Percentiles rank a stretch among this genome's conserved stretches.
These are phyloP conservation scores for Eristalis pertinax DNA, from an alignment of 2,888 invertebrate species.

Conservation along the genomic window DNA sequence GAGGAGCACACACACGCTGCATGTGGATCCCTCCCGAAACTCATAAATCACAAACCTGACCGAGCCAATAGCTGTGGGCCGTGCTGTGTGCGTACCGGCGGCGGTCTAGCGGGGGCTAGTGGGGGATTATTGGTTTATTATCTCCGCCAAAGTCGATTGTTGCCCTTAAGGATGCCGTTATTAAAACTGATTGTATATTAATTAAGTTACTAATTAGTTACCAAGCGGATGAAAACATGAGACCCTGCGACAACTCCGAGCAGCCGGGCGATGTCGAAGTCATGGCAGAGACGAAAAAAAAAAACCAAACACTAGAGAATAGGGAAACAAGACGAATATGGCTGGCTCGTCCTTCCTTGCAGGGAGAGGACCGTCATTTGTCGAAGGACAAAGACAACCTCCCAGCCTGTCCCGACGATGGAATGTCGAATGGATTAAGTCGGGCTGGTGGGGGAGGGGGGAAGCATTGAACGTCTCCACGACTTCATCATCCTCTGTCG, in stretches of 20 bases:
- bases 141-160: constrained; percentile 64
- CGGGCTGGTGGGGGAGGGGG: no score
- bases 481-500: constrained; percentile 10
- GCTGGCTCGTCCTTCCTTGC: neutral
- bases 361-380: neutral
- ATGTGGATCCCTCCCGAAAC: neutral
- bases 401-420: neutral
- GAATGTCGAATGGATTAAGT: constrained; percentile 37
- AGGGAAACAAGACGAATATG: neutral
- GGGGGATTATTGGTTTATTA: constrained; percentile 69
- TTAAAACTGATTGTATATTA: constrained; percentile 65
- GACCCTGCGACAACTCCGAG: neutral
- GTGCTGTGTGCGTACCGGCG: neutral
- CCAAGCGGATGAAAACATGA: constrained; percentile 51
- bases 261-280: neutral
- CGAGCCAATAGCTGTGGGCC: neutral
- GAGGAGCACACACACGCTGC: neutral
- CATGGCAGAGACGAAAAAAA: neutral
- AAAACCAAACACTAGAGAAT: neutral
- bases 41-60: constrained; percentile 34
- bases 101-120: neutral
- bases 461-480: constrained; percentile 48
- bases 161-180: constrained; percentile 64
- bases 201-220: constrained; percentile 70
- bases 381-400: neutral